phyloP scores from a whole-genome alignment of 2,888 invertebrate species.

The Macrophya alboannulata region DNA sequence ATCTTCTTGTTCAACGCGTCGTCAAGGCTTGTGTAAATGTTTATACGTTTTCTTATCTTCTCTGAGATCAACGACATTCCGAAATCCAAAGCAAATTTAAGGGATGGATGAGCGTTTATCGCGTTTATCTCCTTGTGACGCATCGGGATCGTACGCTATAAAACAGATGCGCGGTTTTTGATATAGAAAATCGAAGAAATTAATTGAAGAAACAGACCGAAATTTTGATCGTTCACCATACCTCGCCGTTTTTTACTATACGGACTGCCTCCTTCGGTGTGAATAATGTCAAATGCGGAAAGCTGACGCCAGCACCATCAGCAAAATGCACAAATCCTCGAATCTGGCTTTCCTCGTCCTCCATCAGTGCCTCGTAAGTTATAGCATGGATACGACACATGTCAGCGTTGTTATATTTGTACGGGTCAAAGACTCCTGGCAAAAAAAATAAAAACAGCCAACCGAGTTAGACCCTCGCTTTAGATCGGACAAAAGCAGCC shows the following conservation, averaged over 20 bases:
- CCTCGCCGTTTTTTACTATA: constrained; percentile 92
- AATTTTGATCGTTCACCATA: constrained; percentile 68
- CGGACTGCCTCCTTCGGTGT: constrained; percentile 90
- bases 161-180: constrained; percentile 62
- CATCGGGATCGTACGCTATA: constrained; percentile 88
- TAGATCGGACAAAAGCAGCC: not conserved
- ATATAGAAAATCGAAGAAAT: not conserved
- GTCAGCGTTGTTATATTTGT: constrained; percentile 89
- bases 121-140: constrained; percentile 91
- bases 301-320: constrained; percentile 88
- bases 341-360: constrained; percentile 91
- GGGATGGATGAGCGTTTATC: constrained; percentile 88
- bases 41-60: constrained; percentile 88
- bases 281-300: constrained; percentile 89
- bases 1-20: constrained; percentile 82
- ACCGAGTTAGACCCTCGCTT: constrained; percentile 19
- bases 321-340: constrained; percentile 90
- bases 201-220: not conserved
- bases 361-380: constrained; percentile 90
- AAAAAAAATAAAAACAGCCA: constrained; percentile 30
- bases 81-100: constrained; percentile 90
- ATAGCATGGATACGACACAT: constrained; percentile 90
- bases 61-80: constrained; percentile 90
- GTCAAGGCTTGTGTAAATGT: constrained; percentile 84
- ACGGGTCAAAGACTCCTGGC: constrained; percentile 89